Conservation (phyloP, 1,140 invertebrate species). For the Hestina assimilis region DNA sequence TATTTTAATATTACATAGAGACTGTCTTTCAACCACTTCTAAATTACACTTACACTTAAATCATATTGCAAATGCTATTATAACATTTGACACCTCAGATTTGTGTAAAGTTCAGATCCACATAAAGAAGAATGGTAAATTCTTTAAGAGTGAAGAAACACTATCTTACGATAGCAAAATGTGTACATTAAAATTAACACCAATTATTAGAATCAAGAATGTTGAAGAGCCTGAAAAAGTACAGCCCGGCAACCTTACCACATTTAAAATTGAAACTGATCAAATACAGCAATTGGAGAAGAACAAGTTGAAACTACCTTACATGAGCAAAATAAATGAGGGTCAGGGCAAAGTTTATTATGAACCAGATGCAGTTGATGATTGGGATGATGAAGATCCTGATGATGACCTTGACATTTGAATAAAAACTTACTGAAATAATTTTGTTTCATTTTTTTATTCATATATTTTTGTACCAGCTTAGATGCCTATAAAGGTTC, state of each 20-base stretch:
- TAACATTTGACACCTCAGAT: slow-evolving; percentile 55
- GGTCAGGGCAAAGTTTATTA: slow-evolving; percentile 77
- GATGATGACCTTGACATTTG: slow-evolving; percentile 82
- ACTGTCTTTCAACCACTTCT: slow-evolving; percentile 63
- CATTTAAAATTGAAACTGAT: slow-evolving; percentile 80
- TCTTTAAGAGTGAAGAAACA: slow-evolving; percentile 71
- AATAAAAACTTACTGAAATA: too few species aligned
- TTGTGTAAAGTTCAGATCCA: slow-evolving; percentile 49
- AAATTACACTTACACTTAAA: slow-evolving; percentile 69
- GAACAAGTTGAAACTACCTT: slow-evolving; percentile 78
- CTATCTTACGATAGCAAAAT: slow-evolving; percentile 54
- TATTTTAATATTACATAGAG: slow-evolving; percentile 73
- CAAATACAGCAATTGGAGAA: slow-evolving; percentile 78
- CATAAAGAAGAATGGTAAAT: slow-evolving; percentile 74
- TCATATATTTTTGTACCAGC: too few species aligned
- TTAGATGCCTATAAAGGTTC: too few species aligned
- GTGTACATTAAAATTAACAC: slow-evolving; percentile 55
- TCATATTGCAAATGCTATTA: slow-evolving; percentile 69
- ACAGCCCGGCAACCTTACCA: slow-evolving; percentile 72
- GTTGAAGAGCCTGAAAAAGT: slow-evolving; percentile 54
- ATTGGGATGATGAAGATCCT: slow-evolving; percentile 83
- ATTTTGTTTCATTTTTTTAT: too few species aligned
- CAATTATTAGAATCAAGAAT: slow-evolving; percentile 57
- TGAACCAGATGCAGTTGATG: slow-evolving; percentile 79
- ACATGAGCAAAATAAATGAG: slow-evolving; percentile 74